Conservation (phyloP, 2,888 invertebrate species). For the Drosophila diplacantha region DNA sequence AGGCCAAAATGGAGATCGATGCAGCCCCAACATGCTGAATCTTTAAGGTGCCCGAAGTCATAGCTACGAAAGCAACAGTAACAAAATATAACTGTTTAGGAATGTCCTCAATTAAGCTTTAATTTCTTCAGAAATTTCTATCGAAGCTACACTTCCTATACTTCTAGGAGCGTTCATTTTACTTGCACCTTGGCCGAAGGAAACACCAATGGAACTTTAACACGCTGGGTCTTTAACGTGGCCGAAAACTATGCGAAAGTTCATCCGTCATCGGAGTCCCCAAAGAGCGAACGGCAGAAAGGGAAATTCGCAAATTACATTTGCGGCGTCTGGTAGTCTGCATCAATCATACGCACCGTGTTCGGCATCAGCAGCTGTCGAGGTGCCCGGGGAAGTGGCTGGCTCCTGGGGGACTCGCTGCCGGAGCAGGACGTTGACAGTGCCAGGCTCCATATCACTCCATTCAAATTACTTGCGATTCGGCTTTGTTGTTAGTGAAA, state of each 20-base stretch:
- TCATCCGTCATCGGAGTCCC: slow-evolving; percentile 57
- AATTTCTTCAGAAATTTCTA: neutral
- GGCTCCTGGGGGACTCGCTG: slow-evolving; percentile 41
- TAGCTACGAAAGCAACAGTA: neutral
- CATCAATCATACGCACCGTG: slow-evolving; percentile 69
- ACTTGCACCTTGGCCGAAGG: slow-evolving; percentile 21
- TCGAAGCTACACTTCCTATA: no score
- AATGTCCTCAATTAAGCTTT: neutral
- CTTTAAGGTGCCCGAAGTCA: neutral
- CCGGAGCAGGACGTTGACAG: slow-evolving; percentile 33
- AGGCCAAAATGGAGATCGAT: slow-evolving; percentile 52
- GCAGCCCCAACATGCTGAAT: slow-evolving; percentile 1
- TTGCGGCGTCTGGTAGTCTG: slow-evolving; percentile 56
- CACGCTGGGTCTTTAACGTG: slow-evolving; percentile 25
- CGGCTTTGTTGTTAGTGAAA: slow-evolving; percentile 40
- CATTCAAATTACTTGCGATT: slow-evolving; percentile 24
- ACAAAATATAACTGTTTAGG: no score
- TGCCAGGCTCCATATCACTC: slow-evolving; percentile 24
- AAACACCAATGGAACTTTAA: slow-evolving; percentile 40
- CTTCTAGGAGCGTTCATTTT: slow-evolving; percentile 2
- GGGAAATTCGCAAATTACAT: slow-evolving; percentile 57
- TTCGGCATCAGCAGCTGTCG: slow-evolving; percentile 39
- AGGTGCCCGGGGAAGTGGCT: slow-evolving; percentile 32
- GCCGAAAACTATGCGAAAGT: slow-evolving; percentile 52
- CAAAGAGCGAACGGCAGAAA: slow-evolving; percentile 33